phyloP scores from a whole-genome alignment of 2,797 vertebrate genomes.

The Argyrosomus regius region DNA sequence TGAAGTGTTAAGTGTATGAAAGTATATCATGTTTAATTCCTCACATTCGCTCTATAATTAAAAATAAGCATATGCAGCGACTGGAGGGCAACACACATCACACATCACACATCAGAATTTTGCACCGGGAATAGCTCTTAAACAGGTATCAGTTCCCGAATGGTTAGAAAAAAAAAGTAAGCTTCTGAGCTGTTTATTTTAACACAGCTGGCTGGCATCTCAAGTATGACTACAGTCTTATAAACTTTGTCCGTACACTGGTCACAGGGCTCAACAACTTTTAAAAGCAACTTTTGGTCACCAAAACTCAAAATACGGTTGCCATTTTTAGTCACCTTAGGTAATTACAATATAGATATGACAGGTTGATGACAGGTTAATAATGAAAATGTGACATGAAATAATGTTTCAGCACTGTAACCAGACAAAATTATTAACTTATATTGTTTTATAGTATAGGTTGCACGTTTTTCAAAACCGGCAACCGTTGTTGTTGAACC shows the following conservation, averaged over 20 bases:
- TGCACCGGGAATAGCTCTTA: background rate
- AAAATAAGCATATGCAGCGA: background rate
- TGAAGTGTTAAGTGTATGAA: constrained; percentile 23
- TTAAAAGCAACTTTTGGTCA: too few relatives aligned
- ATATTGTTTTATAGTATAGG: too few relatives aligned
- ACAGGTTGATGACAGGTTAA: too few relatives aligned
- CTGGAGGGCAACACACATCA: background rate
- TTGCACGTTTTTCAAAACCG: too few relatives aligned
- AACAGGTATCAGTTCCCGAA: background rate
- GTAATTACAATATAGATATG: too few relatives aligned
- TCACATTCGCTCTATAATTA: constrained; percentile 26
- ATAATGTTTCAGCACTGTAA: too few relatives aligned
- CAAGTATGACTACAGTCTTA: background rate
- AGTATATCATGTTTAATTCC: constrained; percentile 22
- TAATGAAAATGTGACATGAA: too few relatives aligned
- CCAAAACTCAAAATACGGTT: too few relatives aligned
- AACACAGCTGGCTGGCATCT: background rate
- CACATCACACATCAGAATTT: too few relatives aligned
- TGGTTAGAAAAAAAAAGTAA: constrained; percentile 1
- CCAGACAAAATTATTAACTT: too few relatives aligned
- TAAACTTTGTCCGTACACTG: background rate
- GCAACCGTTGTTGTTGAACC: too few relatives aligned
- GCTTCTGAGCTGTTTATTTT: background rate
- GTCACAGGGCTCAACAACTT: background rate
- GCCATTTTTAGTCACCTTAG: too few relatives aligned